Base-by-base conservation (phyloP, 2,113 vertebrate species). In the Caranx ignobilis region DNA sequence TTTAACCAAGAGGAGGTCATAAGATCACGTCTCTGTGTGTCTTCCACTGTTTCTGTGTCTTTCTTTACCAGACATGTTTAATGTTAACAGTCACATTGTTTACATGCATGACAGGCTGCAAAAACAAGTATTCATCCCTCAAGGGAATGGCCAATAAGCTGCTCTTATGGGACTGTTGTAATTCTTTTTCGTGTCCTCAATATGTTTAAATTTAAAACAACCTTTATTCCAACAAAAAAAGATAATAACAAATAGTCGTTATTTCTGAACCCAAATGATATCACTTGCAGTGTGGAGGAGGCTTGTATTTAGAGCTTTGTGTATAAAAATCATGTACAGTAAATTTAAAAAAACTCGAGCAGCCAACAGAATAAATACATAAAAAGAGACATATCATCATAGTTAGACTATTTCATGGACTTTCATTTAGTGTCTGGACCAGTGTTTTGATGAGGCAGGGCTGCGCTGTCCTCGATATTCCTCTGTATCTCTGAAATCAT, bases 61-160 rank as follows among this genome's bases (percentile, higher is more conserved):
- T 48, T 52, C 21, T 50, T 54, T 45, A 50, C 55, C 13, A 50
- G 32, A 35, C 21, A 76, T 48, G 19, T 62, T 5, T 54, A n/a
- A 26, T 57, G 43, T 52, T 59, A 77, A 18, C 32, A 43, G 41
- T 32, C 34, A n/a, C 19, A 32, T 52, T 81, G 73, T 75, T 83
- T 71, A 72, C 11, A 26, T 60, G 52, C 5, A 5, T 19, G 21
- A 71, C 47, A 65, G 60, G 69, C 71, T 76, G 57, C 56, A 81
- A 68, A 67, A 86, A 80, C 70, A 63, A 73, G 50, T 6, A 56
- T 78, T 82, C 61, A 82, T 84, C 75, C 79, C 89, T 78, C 67
- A 16, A 45, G 88, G 87, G 81, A 85, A 80, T n/a, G 3, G 43
- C 11, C 65, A 73, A 79, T 82, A 88, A 86, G 84, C 82, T 72